Percentiles rank a stretch among this genome's conserved stretches.
These are phyloP conservation scores for Anthoscopus minutus DNA, from an alignment of 2,113 vertebrate genomes.

Conservation along the genomic window DNA sequence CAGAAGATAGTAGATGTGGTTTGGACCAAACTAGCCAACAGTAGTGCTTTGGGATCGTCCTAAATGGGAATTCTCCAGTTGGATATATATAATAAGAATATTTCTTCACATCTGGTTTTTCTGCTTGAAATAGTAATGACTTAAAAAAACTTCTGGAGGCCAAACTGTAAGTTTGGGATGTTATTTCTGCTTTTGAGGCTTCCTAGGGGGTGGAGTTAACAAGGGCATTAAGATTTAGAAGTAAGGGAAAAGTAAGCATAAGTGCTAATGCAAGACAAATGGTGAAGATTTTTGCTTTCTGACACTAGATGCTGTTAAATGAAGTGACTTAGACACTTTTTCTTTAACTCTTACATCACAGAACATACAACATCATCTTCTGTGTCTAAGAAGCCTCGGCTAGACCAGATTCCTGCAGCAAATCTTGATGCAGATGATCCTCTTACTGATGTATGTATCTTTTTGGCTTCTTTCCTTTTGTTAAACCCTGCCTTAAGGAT, in stretches of 20 bases:
- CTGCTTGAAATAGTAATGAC: neutral
- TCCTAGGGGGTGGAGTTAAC: neutral
- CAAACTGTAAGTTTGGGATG: neutral
- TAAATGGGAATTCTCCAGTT: neutral
- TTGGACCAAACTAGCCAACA: neutral
- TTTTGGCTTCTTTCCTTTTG: neutral
- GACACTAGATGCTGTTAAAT: neutral
- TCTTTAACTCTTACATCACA: constrained; percentile 37
- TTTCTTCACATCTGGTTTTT: neutral
- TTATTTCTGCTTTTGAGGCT: neutral
- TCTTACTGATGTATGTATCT: constrained; percentile 86
- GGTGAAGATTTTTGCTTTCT: neutral
- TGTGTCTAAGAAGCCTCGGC: constrained; percentile 91
- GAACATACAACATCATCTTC: constrained; percentile 95
- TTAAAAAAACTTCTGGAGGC: neutral
- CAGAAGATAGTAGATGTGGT: neutral
- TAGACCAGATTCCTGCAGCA: constrained; percentile 97
- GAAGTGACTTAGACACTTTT: neutral
- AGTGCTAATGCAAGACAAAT: neutral
- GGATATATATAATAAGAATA: neutral
- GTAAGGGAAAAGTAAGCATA: neutral
- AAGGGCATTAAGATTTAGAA: neutral
- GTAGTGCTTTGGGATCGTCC: neutral
- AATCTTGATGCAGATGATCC: constrained; percentile 97
- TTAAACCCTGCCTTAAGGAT: neutral